These are phyloP conservation scores for Ferdinandea cuprea DNA, from an alignment of 2,888 invertebrate species.

Conservation along the genomic window DNA sequence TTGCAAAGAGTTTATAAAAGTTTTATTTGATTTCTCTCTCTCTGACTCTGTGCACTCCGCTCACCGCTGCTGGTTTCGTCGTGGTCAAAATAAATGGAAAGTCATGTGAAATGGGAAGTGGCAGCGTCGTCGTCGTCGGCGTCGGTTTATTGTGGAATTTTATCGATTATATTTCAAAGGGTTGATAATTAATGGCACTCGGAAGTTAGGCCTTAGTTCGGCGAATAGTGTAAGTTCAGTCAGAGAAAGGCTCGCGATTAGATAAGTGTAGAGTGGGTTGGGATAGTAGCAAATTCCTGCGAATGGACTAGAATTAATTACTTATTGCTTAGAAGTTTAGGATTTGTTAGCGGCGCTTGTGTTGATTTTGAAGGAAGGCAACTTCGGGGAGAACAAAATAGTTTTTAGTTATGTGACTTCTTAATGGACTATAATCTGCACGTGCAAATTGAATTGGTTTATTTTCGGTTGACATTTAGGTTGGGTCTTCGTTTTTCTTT, in stretches of 20 bases:
- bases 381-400: not conserved
- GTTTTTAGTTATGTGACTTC: too few species aligned
- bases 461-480: too few species aligned
- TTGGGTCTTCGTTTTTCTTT: too few species aligned
- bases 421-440: too few species aligned
- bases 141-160: slow-evolving; percentile 8
- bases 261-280: not conserved
- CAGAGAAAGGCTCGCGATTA: not conserved
- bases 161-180: slow-evolving; percentile 31
- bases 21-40: slow-evolving; percentile 7
- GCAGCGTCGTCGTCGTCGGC: not conserved
- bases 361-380: slow-evolving; percentile 1
- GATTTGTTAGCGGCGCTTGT: slow-evolving; percentile 4
- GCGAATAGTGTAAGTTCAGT: not conserved
- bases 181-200: slow-evolving; percentile 46
- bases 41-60: too few species aligned
- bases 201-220: slow-evolving; percentile 34
- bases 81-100: slow-evolving; percentile 30
- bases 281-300: not conserved
- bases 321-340: not conserved
- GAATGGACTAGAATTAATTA: slow-evolving; percentile 29
- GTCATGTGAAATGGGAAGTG: not conserved
- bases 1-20: slow-evolving; percentile 19
- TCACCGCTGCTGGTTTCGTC: slow-evolving; percentile 25
- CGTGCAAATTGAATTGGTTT: too few species aligned